These are phyloP conservation scores for Cyphomyrmex costatus DNA, from an alignment of 1,140 invertebrate species.

Conservation along the genomic window DNA sequence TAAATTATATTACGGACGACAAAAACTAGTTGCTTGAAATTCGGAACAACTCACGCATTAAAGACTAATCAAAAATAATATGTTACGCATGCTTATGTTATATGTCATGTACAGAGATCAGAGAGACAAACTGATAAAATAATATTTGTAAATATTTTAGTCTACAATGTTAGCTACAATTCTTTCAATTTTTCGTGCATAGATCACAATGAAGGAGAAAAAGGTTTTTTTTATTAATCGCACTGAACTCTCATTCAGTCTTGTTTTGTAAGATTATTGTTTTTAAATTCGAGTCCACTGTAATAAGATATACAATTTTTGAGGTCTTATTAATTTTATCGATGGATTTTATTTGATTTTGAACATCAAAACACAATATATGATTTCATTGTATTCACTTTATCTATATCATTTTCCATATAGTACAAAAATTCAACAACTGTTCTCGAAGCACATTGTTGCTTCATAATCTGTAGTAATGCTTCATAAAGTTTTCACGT, in stretches of 20 bases:
- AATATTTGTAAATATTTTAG: not conserved
- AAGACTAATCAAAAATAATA: not conserved
- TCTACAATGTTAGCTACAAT: not conserved
- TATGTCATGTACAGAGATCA: too few species aligned
- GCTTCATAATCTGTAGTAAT: not conserved
- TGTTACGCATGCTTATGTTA: not conserved
- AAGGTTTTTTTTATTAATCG: too few species aligned
- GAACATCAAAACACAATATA: not conserved
- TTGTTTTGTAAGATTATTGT: too few species aligned
- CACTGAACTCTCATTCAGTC: too few species aligned
- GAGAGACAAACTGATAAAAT: not conserved
- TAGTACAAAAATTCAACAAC: not conserved
- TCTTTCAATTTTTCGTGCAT: too few species aligned
- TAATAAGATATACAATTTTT: too few species aligned
- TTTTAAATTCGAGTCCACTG: too few species aligned
- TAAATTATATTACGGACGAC: not conserved
- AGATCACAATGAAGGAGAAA: too few species aligned
- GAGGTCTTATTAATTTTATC: not conserved
- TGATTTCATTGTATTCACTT: not conserved
- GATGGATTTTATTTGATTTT: not conserved
- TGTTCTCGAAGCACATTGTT: not conserved
- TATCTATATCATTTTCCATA: not conserved
- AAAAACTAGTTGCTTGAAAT: conserved; percentile 15
- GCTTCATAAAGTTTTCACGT: not conserved
- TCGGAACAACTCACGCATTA: not conserved